Conservation (phyloP, 1,140 invertebrate genomes). For the Ooceraea biroi region DNA sequence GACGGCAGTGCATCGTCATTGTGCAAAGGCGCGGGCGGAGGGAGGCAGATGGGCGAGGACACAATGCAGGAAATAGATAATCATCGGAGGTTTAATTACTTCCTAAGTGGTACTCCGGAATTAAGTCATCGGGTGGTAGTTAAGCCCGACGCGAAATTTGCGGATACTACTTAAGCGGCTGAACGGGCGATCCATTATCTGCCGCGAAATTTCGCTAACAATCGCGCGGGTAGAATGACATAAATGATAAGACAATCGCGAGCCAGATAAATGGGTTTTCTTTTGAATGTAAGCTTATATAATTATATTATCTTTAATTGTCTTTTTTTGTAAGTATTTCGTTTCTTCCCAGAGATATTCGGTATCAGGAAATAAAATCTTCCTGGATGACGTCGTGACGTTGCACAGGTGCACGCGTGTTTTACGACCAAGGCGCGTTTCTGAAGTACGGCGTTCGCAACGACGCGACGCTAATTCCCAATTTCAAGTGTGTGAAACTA, state of each 20-base stretch:
- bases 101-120: conserved; percentile 65
- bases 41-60: neutral
- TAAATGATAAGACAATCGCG: neutral
- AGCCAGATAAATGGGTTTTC: neutral
- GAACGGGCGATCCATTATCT: neutral
- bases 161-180: conserved; percentile 9
- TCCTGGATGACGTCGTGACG: conserved; percentile 33
- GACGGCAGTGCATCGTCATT: conserved; percentile 69
- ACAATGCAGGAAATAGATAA: conserved; percentile 68
- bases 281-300: neutral
- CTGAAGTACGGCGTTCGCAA: conserved; percentile 24
- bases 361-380: neutral
- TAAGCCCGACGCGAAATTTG: neutral
- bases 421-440: neutral
- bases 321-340: neutral
- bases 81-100: conserved; percentile 77
- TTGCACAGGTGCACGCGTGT: neutral
- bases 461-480: conserved; percentile 65
- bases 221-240: neutral
- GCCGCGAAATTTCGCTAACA: neutral
- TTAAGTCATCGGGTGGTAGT: conserved; percentile 63
- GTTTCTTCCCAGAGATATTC: neutral
- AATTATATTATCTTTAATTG: neutral
- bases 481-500: conserved; percentile 71
- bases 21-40: conserved; percentile 53